A percentile compares a stretch with the other conserved stretches of the same genome.
Evolutionary conservation across 2,113 vertebrate species (phyloP).

Genomic region (Casuarius casuarius): DNA sequence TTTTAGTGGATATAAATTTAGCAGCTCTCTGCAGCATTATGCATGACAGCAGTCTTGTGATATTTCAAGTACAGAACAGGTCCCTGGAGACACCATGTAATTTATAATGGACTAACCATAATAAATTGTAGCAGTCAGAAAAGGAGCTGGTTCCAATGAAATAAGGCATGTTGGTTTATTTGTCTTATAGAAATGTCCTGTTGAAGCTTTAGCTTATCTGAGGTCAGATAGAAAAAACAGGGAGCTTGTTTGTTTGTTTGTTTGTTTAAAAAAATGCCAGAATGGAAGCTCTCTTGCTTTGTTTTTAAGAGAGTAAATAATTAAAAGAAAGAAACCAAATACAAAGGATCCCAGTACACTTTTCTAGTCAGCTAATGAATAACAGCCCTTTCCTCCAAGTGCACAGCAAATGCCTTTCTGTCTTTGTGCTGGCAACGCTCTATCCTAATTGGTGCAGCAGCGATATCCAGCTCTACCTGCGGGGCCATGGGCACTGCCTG

Average conservation of each 20-base stretch:
- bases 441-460: background rate
- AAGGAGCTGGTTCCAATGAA: constrained; percentile 7
- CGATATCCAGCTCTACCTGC: background rate
- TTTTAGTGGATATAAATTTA: constrained; percentile 70
- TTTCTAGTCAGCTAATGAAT: background rate
- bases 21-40: constrained; percentile 61
- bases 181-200: background rate
- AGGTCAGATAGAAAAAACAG: background rate
- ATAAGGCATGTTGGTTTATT: background rate
- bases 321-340: background rate
- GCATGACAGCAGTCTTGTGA: constrained; percentile 64
- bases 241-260: background rate
- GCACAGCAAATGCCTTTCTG: background rate
- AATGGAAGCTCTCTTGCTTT: background rate
- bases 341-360: background rate
- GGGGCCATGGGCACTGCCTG: background rate
- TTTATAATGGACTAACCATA: constrained; percentile 60
- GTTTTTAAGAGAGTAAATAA: background rate
- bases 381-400: background rate
- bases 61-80: constrained; percentile 65
- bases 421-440: background rate
- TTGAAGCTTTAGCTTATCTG: background rate
- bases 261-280: background rate
- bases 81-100: constrained; percentile 54
- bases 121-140: constrained; percentile 44